Evolutionary conservation across 2,888 invertebrate genomes (phyloP).

Genomic region (Brenthis daphne): DNA sequence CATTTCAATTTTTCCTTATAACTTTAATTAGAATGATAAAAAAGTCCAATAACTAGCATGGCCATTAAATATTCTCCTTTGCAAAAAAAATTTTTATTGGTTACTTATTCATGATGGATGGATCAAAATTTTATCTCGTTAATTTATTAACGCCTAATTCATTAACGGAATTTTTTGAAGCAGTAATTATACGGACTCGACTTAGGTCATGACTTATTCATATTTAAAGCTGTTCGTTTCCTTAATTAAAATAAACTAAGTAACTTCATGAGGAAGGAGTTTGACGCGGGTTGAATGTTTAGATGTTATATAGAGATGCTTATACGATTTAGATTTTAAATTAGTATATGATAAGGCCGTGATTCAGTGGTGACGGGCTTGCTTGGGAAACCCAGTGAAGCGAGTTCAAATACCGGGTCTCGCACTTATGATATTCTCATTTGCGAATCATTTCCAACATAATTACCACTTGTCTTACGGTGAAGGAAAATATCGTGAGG

Average conservation of each 20-base stretch:
- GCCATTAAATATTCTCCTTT: no score
- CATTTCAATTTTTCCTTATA: no score
- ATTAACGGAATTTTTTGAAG: constrained; percentile 27
- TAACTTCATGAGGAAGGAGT: constrained; percentile 32
- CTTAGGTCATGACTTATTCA: constrained; percentile 28
- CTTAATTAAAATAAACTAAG: constrained; percentile 39
- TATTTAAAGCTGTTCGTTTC: constrained; percentile 30
- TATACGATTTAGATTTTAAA: constrained; percentile 10
- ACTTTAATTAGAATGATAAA: no score
- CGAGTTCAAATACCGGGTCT: no score
- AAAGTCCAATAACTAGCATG: no score
- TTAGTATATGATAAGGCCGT: not conserved
- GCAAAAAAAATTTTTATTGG: no score
- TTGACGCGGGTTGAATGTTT: constrained; percentile 28
- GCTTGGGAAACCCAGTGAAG: no score
- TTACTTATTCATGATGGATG: not conserved
- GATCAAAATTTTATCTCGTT: constrained; percentile 22
- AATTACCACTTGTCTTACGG: no score
- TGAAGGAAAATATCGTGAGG: no score
- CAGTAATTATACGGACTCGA: constrained; percentile 31
- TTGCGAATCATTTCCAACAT: no score
- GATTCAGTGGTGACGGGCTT: no score
- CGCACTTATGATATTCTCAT: no score
- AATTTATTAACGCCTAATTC: constrained; percentile 36
- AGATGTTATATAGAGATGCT: constrained; percentile 17